phyloP scores from a whole-genome alignment of 2,797 vertebrate genomes.

The Furcifer pardalis region DNA sequence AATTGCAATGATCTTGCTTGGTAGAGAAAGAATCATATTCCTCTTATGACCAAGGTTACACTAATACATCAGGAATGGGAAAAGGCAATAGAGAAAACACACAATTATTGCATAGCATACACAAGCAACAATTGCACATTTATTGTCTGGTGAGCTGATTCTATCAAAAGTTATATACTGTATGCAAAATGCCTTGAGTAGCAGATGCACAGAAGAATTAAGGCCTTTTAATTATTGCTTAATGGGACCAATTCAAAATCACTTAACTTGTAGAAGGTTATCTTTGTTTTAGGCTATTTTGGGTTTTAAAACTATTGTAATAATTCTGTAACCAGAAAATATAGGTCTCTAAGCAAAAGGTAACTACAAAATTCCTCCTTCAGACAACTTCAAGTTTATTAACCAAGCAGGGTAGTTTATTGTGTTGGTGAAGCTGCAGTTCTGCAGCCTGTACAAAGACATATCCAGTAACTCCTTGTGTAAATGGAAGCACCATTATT shows the following conservation, averaged over 20 bases:
- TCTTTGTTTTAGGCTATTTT: not conserved
- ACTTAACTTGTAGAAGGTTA: not conserved
- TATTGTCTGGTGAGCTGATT: not conserved
- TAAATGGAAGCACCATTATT: too few species aligned
- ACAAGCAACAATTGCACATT: not conserved
- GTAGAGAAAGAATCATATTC: not conserved
- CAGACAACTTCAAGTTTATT: not conserved
- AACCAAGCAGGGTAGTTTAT: too few species aligned
- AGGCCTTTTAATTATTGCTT: not conserved
- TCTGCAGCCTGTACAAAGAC: too few species aligned
- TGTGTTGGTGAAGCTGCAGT: too few species aligned
- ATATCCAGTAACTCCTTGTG: too few species aligned
- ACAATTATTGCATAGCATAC: not conserved
- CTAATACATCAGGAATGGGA: not conserved
- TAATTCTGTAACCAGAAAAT: not conserved
- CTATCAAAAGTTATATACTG: not conserved
- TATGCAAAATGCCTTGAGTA: not conserved
- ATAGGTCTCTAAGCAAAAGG: not conserved
- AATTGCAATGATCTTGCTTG: not conserved
- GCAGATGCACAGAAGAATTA: not conserved
- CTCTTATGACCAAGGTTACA: too few species aligned
- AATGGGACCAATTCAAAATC: not conserved
- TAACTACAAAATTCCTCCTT: not conserved
- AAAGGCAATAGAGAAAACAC: not conserved
- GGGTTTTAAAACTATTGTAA: not conserved